These are phyloP conservation scores for Phodopus roborovskii DNA, from an alignment of 2,113 vertebrate species.

Conservation along the genomic window DNA sequence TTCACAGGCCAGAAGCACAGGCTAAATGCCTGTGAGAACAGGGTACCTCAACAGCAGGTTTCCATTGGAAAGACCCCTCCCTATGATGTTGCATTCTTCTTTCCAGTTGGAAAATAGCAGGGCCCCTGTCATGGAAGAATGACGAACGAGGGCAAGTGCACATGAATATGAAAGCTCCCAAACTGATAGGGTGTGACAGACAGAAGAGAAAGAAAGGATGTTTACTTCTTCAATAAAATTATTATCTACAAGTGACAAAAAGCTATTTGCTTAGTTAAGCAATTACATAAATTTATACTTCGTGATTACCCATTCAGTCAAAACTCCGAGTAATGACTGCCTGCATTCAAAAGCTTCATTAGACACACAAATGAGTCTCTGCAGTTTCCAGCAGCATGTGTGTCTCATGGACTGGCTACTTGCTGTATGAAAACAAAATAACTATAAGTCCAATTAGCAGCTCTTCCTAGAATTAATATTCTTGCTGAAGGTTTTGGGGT, in stretches of 20 bases:
- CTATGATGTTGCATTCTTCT: too few species aligned
- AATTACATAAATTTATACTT: slow-evolving; percentile 18
- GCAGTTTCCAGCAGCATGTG: background rate
- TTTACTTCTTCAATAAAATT: slow-evolving; percentile 16
- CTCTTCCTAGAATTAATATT: slow-evolving; percentile 30
- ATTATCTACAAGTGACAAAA: slow-evolving; percentile 43
- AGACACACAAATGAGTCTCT: slow-evolving; percentile 48
- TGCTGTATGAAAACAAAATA: slow-evolving; percentile 32
- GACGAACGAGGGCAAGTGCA: background rate
- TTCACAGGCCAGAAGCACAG: background rate
- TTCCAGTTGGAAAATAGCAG: background rate
- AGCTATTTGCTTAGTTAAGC: slow-evolving; percentile 48
- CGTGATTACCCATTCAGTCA: background rate
- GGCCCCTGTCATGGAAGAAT: background rate
- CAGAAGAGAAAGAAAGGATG: background rate
- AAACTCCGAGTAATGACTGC: slow-evolving; percentile 47
- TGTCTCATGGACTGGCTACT: background rate
- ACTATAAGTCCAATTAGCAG: slow-evolving; percentile 53
- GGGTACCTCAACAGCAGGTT: too few species aligned
- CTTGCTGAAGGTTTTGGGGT: slow-evolving; percentile 34
- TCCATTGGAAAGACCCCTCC: background rate
- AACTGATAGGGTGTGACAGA: background rate
- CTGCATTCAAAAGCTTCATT: slow-evolving; percentile 28
- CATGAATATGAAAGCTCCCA: background rate
- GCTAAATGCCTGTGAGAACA: rapidly evolving